Evolutionary conservation across 2,888 invertebrate species (phyloP).

Genomic region (Apotomis turbidana): DNA sequence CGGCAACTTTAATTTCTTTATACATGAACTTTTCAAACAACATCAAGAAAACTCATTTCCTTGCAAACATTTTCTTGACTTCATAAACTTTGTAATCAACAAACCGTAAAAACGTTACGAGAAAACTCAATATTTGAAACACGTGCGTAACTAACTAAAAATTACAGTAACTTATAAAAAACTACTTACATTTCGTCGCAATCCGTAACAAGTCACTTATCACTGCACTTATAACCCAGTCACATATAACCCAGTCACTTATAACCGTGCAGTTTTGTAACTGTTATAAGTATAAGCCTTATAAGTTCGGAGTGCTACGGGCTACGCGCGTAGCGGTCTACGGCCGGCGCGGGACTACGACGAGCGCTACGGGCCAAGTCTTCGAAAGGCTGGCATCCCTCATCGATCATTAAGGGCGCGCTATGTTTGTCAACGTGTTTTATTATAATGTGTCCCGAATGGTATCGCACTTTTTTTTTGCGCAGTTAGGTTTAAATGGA

Average conservation of each 20-base stretch:
- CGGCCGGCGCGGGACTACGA: slow-evolving; percentile 36
- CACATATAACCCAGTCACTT: slow-evolving; percentile 22
- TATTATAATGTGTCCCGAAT: slow-evolving; percentile 33
- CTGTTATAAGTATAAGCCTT: slow-evolving; percentile 22
- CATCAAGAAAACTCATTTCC: background rate
- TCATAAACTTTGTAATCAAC: slow-evolving; percentile 15
- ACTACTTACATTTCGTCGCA: slow-evolving; percentile 31
- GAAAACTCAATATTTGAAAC: slow-evolving; percentile 23
- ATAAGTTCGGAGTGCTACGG: slow-evolving; percentile 6
- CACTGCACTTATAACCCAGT: slow-evolving; percentile 33
- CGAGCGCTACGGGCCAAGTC: slow-evolving; percentile 34
- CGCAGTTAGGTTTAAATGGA: slow-evolving; percentile 35
- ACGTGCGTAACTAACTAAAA: slow-evolving; percentile 16
- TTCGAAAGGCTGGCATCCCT: slow-evolving; percentile 29
- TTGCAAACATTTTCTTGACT: background rate
- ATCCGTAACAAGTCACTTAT: slow-evolving; percentile 32
- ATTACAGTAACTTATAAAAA: slow-evolving; percentile 16
- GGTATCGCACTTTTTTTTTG: slow-evolving; percentile 31
- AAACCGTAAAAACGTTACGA: slow-evolving; percentile 29
- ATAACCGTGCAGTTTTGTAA: slow-evolving; percentile 14
- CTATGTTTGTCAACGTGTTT: slow-evolving; percentile 36
- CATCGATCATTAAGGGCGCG: slow-evolving; percentile 42
- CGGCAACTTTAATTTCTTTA: too few species aligned
- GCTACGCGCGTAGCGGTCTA: slow-evolving; percentile 39
- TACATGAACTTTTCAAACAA: too few species aligned